Evolutionary conservation across 2,797 vertebrate species (phyloP).

Genomic region (Sebastes kiyomatsui): DNA sequence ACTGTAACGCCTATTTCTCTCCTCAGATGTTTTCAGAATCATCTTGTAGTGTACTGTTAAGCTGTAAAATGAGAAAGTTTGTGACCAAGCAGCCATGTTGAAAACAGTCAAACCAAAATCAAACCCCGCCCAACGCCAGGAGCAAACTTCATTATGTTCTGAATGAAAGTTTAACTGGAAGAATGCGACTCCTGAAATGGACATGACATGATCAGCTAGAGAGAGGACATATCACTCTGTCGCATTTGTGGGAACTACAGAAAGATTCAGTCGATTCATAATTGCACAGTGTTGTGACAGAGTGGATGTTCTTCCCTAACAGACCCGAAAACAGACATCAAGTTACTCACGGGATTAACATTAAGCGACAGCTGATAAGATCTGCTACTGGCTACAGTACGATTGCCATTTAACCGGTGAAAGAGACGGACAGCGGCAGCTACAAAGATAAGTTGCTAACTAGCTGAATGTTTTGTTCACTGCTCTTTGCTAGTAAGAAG

Average conservation of each 20-base stretch:
- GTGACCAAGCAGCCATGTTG: too few relatives aligned
- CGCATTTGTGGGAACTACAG: not conserved
- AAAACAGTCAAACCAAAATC: too few relatives aligned
- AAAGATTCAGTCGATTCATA: not conserved
- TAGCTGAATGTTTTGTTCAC: not conserved
- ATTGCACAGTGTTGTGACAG: not conserved
- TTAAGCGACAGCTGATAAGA: not conserved
- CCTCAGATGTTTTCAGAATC: too few relatives aligned
- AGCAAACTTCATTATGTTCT: not conserved
- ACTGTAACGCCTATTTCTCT: too few relatives aligned
- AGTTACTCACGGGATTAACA: not conserved
- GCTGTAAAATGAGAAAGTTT: too few relatives aligned
- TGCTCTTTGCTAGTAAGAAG: not conserved
- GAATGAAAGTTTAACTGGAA: not conserved
- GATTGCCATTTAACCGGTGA: not conserved
- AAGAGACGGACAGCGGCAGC: not conserved
- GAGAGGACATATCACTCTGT: not conserved
- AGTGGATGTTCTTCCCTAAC: not conserved
- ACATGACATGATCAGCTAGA: not conserved
- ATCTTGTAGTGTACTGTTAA: too few relatives aligned
- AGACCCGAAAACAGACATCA: not conserved
- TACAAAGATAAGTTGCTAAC: not conserved
- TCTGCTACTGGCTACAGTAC: not conserved
- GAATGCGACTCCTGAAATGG: not conserved
- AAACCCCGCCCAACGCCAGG: too few relatives aligned